Base-by-base conservation (phyloP, 2,797 vertebrate genomes). In the Hafferia zeledoni region DNA sequence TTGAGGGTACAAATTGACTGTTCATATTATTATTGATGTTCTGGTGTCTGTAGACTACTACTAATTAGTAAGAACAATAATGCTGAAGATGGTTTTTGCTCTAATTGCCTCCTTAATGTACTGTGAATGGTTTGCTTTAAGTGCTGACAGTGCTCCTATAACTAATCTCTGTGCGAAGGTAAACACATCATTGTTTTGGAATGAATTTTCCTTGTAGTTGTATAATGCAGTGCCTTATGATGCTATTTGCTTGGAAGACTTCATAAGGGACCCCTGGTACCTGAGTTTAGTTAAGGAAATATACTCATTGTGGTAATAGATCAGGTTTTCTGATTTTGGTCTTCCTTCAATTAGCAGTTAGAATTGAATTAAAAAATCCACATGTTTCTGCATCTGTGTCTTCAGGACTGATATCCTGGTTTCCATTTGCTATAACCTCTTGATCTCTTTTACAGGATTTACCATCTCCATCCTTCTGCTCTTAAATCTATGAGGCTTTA, bases 21-120 rank as follows among this genome's bases (percentile, higher is more conserved):
- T 90, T 96, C 46, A 5, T 94, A 77, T 93, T 94, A 75, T 96
- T 95, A 85, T 93, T 93, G 87, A 94, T 95, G 72, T 74, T 92
- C 87, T 93, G 95, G 56, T 84, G 52, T 93, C 87, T 94, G 71
- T 89, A 85, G 92, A 94, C 93, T 95, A n/a, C 87, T 87, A 75
- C 93, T 97, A 96, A 97, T 97, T 97, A 94, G 95, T 93, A 96
- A 96, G 91, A 96, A 94, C 96, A 97, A 95, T 96, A 96, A 96
- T 95, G 95, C 91, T 96, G 94, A 92, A 95, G 82, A 95, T 93
- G 89, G n/a, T 56, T 95, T 97, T 97, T 97, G 72, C 95, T 97
- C 81, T 96, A 97, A 97, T 97, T 97, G 97, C 78, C 47, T 93
- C 67, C 55, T 96, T 97, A 97, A 96, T 97, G 95, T 96, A 91